Evolutionary conservation across 23 tunicate genomes (phyloP).

Genomic region (Ascidia mentula): DNA sequence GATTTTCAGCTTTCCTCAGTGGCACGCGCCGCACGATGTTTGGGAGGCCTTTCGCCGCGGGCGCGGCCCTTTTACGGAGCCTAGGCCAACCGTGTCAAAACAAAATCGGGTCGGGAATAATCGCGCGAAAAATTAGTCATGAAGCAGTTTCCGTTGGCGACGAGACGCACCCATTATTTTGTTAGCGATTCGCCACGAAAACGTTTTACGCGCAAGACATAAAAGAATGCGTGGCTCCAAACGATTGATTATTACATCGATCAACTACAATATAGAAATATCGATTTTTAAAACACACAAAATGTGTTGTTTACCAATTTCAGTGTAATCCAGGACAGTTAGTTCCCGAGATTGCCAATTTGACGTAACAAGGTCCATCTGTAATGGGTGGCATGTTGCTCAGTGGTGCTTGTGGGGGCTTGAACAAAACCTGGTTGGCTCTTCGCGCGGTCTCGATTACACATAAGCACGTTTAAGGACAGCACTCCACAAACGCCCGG

Average conservation of each 20-base stretch:
- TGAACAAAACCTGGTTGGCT: not conserved
- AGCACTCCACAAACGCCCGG: not conserved
- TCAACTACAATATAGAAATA: too few relatives aligned
- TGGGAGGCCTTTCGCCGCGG: not conserved
- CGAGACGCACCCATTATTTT: too few relatives aligned
- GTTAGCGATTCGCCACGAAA: too few relatives aligned
- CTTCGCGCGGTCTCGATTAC: not conserved
- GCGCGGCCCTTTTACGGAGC: not conserved
- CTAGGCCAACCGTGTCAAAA: not conserved
- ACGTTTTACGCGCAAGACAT: too few relatives aligned
- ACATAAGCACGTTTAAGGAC: not conserved
- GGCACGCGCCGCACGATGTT: not conserved
- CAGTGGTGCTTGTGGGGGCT: not conserved
- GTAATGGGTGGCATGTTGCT: not conserved
- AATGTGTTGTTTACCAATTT: too few relatives aligned
- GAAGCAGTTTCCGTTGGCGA: not conserved
- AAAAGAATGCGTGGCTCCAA: too few relatives aligned
- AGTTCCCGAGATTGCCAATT: not conserved
- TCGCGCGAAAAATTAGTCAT: constrained; percentile 12
- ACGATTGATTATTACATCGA: too few relatives aligned
- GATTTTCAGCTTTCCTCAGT: not conserved
- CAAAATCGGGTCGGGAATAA: not conserved
- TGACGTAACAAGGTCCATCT: not conserved
- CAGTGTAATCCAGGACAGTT: not conserved
- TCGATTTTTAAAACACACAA: too few relatives aligned